Base-by-base conservation (phyloP, 2,797 vertebrate species). In the Neomorphus geoffroyi region DNA sequence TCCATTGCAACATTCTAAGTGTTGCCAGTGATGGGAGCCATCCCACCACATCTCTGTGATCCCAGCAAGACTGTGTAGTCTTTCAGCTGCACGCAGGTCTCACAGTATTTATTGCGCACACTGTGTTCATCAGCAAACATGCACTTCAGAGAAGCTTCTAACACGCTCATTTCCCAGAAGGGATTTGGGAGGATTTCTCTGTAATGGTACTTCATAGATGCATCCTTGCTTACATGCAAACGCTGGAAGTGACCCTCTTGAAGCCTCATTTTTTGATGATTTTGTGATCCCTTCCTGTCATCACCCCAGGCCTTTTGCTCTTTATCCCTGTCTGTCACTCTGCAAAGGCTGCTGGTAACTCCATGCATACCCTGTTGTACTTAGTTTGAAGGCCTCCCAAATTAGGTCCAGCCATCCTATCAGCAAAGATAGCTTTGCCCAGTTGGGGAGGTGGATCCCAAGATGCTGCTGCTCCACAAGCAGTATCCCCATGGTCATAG, bases 31-130 rank as follows among this genome's bases (percentile, higher is more conserved):
- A 3, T 3, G 8, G n/a, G 27, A 74, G 18, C 18, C 51, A 33
- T 33, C 6, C 19, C 17, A 35, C 13, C 30, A 5, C 6, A 0
- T 18, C 17, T 13, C 26, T 22, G 9, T 7, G 18, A 32, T 35
- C 46, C 24, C 58, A 69, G 2, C 23, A 21, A 32, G 30, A 5
- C 30, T 7, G 6, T 45, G 5, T 45, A 37, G 28, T 23, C 11
- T 37, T 64, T 6, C 26, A 56, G 1, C 26, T 58, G 39, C 48
- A 6, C 39, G 16, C 9, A 7, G 26, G 8, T 24, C 19, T 32
- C 45, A 26, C n/a, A 2, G 0, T 3, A 11, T 33, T 35, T 11
- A 1, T 18, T 35, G 10, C 16, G 28, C 37, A 10, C 14, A 2
- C 41, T 11, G 8, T 3, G 4, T 37, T 35, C 23, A 4, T 23